Evolutionary conservation across 2,113 vertebrate species (phyloP).

Genomic region (Mustela lutreola): DNA sequence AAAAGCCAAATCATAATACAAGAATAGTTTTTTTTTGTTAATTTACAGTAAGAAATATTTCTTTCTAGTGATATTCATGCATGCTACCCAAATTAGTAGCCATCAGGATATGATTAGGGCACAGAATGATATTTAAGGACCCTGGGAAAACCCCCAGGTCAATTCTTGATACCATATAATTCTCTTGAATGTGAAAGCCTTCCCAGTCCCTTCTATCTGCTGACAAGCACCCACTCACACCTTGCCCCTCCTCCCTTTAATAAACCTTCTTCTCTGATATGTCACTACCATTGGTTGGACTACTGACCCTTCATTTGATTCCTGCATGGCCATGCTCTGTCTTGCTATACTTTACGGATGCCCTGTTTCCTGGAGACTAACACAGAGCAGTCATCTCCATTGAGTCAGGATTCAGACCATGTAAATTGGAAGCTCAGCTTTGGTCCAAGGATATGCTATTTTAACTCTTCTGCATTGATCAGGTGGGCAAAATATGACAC

Average conservation of each 20-base stretch:
- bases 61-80: not conserved
- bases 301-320: not conserved
- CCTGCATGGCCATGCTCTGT: not conserved
- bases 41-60: not conserved
- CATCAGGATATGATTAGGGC: not conserved
- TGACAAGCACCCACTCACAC: not conserved
- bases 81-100: not conserved
- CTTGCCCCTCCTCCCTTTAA: too few species aligned
- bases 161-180: not conserved
- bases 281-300: too few species aligned
- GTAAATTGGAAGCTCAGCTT: not conserved
- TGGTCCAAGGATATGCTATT: too few species aligned
- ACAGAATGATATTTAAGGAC: not conserved
- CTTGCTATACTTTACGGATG: not conserved
- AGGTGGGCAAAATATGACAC: not conserved
- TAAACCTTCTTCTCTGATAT: not conserved
- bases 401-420: not conserved
- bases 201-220: not conserved
- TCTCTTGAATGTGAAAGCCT: not conserved
- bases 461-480: not conserved
- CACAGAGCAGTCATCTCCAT: fast-evolving
- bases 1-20: too few species aligned
- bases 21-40: not conserved
- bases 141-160: not conserved
- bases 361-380: not conserved